Conservation (phyloP, 2,888 invertebrate species). For the Dione vanillae region DNA sequence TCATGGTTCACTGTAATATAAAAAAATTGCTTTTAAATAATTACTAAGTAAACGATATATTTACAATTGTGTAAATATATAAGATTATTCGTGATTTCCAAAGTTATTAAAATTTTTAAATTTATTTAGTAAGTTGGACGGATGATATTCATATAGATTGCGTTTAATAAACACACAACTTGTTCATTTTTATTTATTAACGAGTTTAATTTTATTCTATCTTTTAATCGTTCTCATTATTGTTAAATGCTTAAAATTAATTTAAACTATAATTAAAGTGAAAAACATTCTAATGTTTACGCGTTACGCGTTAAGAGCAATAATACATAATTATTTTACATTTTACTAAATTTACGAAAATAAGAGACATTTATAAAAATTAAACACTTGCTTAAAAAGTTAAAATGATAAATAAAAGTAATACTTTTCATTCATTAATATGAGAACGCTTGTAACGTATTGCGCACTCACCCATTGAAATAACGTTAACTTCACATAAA, state of each 20-base stretch:
- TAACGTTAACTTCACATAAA: slow-evolving; percentile 4
- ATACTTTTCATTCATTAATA: slow-evolving; percentile 31
- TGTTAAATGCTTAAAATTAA: too few relatives aligned
- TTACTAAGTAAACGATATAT: not conserved
- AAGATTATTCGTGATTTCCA: too few relatives aligned
- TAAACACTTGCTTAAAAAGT: not conserved
- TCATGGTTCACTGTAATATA: slow-evolving; percentile 59
- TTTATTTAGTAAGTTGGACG: too few relatives aligned
- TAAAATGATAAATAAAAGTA: not conserved
- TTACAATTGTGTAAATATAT: not conserved
- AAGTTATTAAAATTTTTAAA: too few relatives aligned
- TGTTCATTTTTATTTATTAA: too few relatives aligned
- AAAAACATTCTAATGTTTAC: too few relatives aligned
- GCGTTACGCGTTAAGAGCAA: too few relatives aligned
- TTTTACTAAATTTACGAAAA: not conserved
- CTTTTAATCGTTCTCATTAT: too few relatives aligned
- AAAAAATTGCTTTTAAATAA: slow-evolving; percentile 40
- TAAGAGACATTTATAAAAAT: not conserved
- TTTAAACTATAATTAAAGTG: too few relatives aligned
- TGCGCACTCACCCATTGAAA: slow-evolving; percentile 47
- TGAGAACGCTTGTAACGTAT: slow-evolving; percentile 7
- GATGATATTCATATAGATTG: too few relatives aligned
- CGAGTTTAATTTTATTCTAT: too few relatives aligned
- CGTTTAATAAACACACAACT: too few relatives aligned
- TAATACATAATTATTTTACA: not conserved